phyloP scores from a whole-genome alignment of 2,797 vertebrate genomes.

The Labroides dimidiatus region DNA sequence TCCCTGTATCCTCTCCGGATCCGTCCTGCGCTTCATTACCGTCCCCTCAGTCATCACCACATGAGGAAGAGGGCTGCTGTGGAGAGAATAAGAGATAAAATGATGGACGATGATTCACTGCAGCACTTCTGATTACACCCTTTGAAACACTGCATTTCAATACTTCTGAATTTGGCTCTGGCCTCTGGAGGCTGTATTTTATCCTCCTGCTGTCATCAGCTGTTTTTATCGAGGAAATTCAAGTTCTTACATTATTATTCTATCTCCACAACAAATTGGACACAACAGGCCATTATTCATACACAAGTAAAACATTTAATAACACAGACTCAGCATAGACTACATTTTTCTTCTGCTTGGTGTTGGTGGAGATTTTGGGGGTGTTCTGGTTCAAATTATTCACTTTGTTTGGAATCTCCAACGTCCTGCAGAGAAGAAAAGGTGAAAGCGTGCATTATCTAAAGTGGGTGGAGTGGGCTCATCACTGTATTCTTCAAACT shows the following conservation, averaged over 20 bases:
- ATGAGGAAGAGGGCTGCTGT: conserved; percentile 61
- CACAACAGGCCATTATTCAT: conserved; percentile 35
- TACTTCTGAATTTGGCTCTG: background rate
- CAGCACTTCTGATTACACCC: conserved; percentile 23
- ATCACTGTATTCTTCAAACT: conserved; percentile 9
- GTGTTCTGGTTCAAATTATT: conserved; percentile 19
- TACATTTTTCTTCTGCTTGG: conserved; percentile 2
- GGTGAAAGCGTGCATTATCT: conserved; percentile 41
- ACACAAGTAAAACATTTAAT: background rate
- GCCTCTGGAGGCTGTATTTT: conserved; percentile 7
- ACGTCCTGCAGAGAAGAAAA: conserved; percentile 27
- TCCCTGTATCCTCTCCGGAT: conserved; percentile 63
- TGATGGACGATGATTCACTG: conserved; percentile 36
- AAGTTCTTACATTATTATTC: background rate
- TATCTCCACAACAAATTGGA: conserved; percentile 1
- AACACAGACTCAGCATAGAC: conserved; percentile 3
- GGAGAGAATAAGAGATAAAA: conserved; percentile 31
- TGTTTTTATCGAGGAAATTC: conserved; percentile 1
- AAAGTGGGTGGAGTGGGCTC: conserved; percentile 51
- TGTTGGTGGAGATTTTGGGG: background rate
- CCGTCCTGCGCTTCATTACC: conserved; percentile 62
- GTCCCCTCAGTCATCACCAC: conserved; percentile 40
- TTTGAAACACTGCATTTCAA: conserved; percentile 16
- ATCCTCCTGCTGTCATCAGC: background rate
- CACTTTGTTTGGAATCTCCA: conserved; percentile 16